These are phyloP conservation scores for Zosterops hypoxanthus DNA, from an alignment of 2,113 vertebrate species.

Conservation along the genomic window DNA sequence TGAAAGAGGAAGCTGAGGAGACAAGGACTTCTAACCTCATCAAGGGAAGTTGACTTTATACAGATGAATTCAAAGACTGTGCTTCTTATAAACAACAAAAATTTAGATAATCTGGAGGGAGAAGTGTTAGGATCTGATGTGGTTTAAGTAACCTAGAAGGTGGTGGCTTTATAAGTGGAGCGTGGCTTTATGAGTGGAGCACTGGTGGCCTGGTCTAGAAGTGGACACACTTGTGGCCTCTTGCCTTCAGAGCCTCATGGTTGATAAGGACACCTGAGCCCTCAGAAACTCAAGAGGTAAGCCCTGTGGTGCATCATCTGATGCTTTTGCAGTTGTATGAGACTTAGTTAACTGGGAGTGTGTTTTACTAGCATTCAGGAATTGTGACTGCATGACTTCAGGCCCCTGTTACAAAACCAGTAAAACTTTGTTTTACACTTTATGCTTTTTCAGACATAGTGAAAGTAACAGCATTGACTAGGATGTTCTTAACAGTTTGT, in stretches of 20 bases:
- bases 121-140: neutral
- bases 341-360: neutral
- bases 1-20: neutral
- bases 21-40: neutral
- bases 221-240: neutral
- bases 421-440: neutral
- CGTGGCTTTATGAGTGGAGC: neutral
- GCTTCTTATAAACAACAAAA: neutral
- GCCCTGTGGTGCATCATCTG: too few relatives aligned
- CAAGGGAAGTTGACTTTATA: neutral
- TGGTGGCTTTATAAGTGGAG: neutral
- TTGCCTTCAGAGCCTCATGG: neutral
- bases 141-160: neutral
- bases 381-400: neutral
- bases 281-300: neutral
- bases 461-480: neutral
- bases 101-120: neutral
- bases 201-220: neutral
- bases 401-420: neutral
- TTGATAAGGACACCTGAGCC: neutral
- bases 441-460: neutral
- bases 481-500: neutral
- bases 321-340: too few relatives aligned
- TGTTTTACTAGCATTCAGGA: neutral
- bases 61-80: neutral